These are phyloP conservation scores for Arbacia lixula DNA, from an alignment of 53 echinoderm and acorn worm genomes.

Conservation along the genomic window DNA sequence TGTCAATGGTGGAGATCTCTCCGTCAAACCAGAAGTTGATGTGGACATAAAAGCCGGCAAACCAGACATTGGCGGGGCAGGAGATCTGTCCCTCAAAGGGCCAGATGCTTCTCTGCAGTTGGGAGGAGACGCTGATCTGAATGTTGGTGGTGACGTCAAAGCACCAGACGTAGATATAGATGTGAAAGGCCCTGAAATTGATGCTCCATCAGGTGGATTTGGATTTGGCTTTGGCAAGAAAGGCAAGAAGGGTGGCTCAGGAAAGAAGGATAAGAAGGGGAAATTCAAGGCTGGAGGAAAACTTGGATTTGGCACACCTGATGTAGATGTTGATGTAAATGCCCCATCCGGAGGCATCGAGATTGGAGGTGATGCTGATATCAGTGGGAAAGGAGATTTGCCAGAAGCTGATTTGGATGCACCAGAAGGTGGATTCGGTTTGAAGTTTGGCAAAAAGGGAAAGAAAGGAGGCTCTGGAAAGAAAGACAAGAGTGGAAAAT, in stretches of 20 bases:
- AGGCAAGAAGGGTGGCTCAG: constrained; percentile 62
- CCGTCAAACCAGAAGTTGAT: constrained; percentile 37
- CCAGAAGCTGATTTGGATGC: constrained; percentile 43
- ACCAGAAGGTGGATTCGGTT: constrained; percentile 53
- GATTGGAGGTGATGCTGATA: constrained; percentile 1
- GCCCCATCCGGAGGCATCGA: background rate
- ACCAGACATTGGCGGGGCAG: constrained; percentile 47
- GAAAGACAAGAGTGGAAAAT: constrained; percentile 59
- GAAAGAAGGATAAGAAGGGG: constrained; percentile 58
- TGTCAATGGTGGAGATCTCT: background rate
- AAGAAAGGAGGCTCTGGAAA: constrained; percentile 69
- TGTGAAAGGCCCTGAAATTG: constrained; percentile 61
- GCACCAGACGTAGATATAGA: constrained; percentile 65
- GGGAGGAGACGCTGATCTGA: constrained; percentile 48
- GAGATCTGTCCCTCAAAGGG: constrained; percentile 63
- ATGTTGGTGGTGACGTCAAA: constrained; percentile 59
- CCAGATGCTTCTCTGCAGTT: constrained; percentile 63
- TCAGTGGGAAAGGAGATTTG: background rate
- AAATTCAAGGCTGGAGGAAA: constrained; percentile 39
- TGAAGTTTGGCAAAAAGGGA: constrained; percentile 61
- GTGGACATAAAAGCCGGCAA: constrained; percentile 29
- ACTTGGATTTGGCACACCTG: constrained; percentile 46
- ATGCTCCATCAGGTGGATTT: constrained; percentile 60
- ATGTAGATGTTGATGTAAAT: constrained; percentile 8
- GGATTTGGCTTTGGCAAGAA: constrained; percentile 66